These are phyloP conservation scores for Drosophila tripunctata DNA, from an alignment of 2,888 invertebrate species.

Conservation along the genomic window DNA sequence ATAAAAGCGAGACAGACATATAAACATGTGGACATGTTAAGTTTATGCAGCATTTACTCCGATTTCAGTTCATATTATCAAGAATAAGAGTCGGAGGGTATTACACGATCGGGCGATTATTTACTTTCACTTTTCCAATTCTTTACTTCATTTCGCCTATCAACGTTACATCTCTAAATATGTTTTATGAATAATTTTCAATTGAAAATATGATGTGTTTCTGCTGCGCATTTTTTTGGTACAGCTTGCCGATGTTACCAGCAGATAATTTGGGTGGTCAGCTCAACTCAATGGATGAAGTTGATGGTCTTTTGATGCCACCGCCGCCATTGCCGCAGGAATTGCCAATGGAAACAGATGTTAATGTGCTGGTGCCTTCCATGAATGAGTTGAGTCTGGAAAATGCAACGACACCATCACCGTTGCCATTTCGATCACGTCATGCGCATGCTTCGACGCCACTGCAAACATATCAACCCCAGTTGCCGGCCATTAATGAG, in stretches of 20 bases:
- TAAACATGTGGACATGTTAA: too few relatives aligned
- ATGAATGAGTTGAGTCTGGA: slow-evolving; percentile 11
- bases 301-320: slow-evolving; percentile 7
- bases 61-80: too few relatives aligned
- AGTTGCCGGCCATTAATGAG: slow-evolving; percentile 49
- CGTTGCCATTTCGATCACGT: slow-evolving; percentile 14
- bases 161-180: too few relatives aligned
- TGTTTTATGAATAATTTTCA: background rate
- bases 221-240: background rate
- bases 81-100: too few relatives aligned
- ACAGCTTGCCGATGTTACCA: slow-evolving; percentile 20
- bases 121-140: background rate
- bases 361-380: background rate
- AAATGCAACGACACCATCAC: background rate
- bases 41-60: too few relatives aligned
- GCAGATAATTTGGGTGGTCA: background rate
- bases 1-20: too few relatives aligned
- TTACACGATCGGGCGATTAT: background rate
- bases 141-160: background rate
- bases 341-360: background rate
- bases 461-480: slow-evolving; percentile 22
- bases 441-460: slow-evolving; percentile 33
- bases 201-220: background rate
- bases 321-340: slow-evolving; percentile 13
- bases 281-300: slow-evolving; percentile 20